phyloP scores from a whole-genome alignment of 2,888 invertebrate species.

The Stictocephala bisonia region DNA sequence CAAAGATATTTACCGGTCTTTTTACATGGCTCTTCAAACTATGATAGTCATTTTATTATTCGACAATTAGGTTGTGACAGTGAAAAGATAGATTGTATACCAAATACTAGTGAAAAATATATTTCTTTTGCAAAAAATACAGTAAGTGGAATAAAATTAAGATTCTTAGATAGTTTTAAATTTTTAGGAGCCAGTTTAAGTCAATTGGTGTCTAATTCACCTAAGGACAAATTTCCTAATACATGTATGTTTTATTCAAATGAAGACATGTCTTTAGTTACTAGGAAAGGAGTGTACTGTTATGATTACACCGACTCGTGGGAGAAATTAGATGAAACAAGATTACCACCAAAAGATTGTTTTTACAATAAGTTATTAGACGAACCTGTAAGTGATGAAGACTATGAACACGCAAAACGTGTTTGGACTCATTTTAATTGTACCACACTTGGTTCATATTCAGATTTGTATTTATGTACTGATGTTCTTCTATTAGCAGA shows the following conservation, averaged over 20 bases:
- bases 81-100: no score
- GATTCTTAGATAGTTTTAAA: constrained; percentile 34
- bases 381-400: constrained; percentile 38
- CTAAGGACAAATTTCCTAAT: constrained; percentile 15
- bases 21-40: no score
- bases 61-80: no score
- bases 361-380: constrained; percentile 56
- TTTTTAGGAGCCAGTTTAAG: constrained; percentile 14
- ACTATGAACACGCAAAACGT: constrained; percentile 58
- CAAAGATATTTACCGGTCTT: no score
- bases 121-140: constrained; percentile 29
- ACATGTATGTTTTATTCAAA: constrained; percentile 36
- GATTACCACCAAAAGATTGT: constrained; percentile 55
- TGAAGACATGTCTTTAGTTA: constrained; percentile 11
- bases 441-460: constrained; percentile 58
- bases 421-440: constrained; percentile 59
- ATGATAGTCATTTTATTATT: no score
- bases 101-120: constrained; percentile 33
- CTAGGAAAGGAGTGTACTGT: constrained; percentile 48
- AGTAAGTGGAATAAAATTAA: neutral
- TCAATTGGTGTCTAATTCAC: neutral
- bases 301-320: constrained; percentile 56
- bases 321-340: constrained; percentile 45
- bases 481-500: constrained; percentile 60
- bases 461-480: constrained; percentile 60